phyloP scores from a whole-genome alignment of 2,113 vertebrate species.

The Dromaius novaehollandiae region DNA sequence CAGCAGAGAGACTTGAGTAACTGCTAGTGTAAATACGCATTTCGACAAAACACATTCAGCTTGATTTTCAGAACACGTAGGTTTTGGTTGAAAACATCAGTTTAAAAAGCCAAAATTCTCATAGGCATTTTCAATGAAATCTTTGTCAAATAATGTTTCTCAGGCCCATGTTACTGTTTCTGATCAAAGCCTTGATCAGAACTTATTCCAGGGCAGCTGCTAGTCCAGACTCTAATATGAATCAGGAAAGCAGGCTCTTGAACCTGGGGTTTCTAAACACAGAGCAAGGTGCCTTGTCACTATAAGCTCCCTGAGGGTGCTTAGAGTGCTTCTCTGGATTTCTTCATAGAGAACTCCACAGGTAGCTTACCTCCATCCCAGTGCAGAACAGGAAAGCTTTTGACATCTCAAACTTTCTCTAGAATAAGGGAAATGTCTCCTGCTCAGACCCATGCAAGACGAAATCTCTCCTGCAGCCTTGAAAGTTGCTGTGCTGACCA shows the following conservation, averaged over 20 bases:
- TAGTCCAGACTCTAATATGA: background rate
- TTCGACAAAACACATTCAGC: background rate
- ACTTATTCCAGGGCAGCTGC: background rate
- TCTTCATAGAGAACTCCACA: background rate
- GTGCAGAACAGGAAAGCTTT: background rate
- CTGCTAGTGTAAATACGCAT: background rate
- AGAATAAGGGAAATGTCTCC: background rate
- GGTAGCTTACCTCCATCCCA: background rate
- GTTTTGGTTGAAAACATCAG: background rate
- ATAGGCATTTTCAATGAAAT: rapidly evolving
- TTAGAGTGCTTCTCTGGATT: background rate
- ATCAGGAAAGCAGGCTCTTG: rapidly evolving
- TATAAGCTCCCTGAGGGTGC: background rate
- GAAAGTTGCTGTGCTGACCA: background rate
- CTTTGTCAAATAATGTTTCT: background rate
- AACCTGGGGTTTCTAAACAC: background rate
- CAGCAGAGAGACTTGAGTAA: background rate
- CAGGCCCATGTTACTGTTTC: rapidly evolving
- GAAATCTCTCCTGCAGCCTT: background rate
- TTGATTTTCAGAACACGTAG: background rate
- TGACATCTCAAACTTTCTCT: background rate
- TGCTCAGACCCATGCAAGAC: background rate
- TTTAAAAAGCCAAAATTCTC: background rate
- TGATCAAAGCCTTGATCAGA: background rate
- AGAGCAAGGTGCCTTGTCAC: background rate